phyloP scores from a whole-genome alignment of 2,888 invertebrate species.

The Sarcophaga carnaria region DNA sequence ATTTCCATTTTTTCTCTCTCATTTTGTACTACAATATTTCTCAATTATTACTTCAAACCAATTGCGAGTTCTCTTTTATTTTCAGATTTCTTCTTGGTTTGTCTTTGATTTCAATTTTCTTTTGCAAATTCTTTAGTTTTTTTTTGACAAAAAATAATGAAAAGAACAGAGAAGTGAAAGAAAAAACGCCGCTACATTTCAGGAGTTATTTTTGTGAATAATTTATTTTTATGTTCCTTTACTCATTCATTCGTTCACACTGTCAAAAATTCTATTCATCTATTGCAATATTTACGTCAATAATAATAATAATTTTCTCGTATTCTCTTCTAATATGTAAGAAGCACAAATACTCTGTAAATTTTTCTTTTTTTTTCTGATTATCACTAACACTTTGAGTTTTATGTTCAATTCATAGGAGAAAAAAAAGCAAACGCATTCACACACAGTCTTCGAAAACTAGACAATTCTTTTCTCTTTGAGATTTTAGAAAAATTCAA shows the following conservation, averaged over 20 bases:
- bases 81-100: slow-evolving; percentile 2
- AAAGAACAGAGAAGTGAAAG: neutral
- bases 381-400: slow-evolving; percentile 50
- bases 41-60: slow-evolving; percentile 51
- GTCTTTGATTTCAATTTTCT: slow-evolving; percentile 15
- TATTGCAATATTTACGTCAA: slow-evolving; percentile 47
- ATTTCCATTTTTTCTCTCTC: slow-evolving; percentile 11
- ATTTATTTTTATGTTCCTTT: neutral
- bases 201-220: slow-evolving; percentile 4
- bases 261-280: slow-evolving; percentile 5
- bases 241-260: no score
- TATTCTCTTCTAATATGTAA: no score
- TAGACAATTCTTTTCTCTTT: slow-evolving; percentile 21
- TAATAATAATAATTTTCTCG: neutral
- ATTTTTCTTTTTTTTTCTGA: neutral
- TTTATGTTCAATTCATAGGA: slow-evolving; percentile 43
- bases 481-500: neutral
- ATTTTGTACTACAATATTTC: slow-evolving; percentile 3
- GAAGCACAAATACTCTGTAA: no score
- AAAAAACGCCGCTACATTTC: slow-evolving; percentile 60
- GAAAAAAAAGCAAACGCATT: neutral
- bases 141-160: neutral
- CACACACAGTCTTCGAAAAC: slow-evolving; percentile 8
- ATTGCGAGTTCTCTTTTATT: slow-evolving; percentile 43
- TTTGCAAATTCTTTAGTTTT: slow-evolving; percentile 46